Evolutionary conservation across 2,888 invertebrate species (phyloP).

Genomic region (Parelbella ahira): DNA sequence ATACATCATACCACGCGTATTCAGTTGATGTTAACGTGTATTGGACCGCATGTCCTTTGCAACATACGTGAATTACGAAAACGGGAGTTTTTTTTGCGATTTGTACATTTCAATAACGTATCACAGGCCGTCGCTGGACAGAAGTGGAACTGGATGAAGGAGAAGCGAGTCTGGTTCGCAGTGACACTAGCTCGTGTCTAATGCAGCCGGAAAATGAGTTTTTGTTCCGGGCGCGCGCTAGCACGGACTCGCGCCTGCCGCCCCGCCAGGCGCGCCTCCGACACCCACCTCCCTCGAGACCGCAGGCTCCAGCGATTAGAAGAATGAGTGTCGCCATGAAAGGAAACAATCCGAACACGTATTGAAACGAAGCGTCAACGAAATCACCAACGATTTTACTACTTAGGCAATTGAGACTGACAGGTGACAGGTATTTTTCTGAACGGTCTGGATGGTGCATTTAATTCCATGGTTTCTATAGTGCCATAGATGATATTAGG

Average conservation of each 20-base stretch:
- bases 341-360: constrained; percentile 81
- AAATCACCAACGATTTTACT: background rate
- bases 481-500: too few relatives aligned
- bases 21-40: too few relatives aligned
- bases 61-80: too few relatives aligned
- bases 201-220: constrained; percentile 46
- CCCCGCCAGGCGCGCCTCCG: constrained; percentile 83
- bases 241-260: constrained; percentile 82
- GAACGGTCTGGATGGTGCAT: too few relatives aligned
- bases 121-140: constrained; percentile 81
- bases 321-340: constrained; percentile 90
- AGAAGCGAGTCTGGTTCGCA: constrained; percentile 61
- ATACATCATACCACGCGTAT: too few relatives aligned
- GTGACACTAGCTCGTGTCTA: constrained; percentile 64
- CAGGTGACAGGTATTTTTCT: too few relatives aligned
- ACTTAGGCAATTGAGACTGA: constrained; percentile 1
- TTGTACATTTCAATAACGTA: too few relatives aligned
- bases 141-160: constrained; percentile 83
- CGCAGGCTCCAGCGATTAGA: constrained; percentile 78
- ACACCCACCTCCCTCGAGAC: constrained; percentile 58
- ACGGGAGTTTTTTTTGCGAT: too few relatives aligned
- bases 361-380: constrained; percentile 34
- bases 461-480: too few relatives aligned
- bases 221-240: constrained; percentile 86
- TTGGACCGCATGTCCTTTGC: too few relatives aligned